Conservation (phyloP, 2,113 vertebrate genomes). For the Pedetes capensis region DNA sequence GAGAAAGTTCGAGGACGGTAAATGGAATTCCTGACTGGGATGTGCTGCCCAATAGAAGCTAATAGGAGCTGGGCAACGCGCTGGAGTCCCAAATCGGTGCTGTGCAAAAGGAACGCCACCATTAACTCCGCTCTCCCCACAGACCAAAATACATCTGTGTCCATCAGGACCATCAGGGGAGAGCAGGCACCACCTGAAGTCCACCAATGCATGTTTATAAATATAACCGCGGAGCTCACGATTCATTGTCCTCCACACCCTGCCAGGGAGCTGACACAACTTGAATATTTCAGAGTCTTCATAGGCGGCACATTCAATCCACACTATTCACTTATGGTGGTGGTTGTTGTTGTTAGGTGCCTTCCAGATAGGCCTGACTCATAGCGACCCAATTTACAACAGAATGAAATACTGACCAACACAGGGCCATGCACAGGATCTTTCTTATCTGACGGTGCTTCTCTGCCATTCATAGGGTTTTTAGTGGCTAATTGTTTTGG, state of each 20-base stretch:
- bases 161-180: rapidly evolving
- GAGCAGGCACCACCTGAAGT: neutral
- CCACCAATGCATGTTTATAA: neutral
- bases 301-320: neutral
- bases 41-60: rapidly evolving
- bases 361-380: no score
- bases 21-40: neutral
- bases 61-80: rapidly evolving
- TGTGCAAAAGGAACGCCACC: rapidly evolving
- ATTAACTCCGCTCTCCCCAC: neutral
- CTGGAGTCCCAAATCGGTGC: neutral
- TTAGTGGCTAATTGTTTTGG: no score
- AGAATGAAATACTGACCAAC: no score
- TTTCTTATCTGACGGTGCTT: no score
- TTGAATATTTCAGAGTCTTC: neutral
- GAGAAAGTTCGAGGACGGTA: neutral
- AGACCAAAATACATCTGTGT: rapidly evolving
- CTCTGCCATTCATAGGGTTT: no score
- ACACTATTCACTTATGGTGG: neutral
- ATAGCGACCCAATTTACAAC: no score
- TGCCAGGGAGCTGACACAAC: neutral
- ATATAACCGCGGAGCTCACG: neutral
- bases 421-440: no score
- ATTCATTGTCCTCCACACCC: rapidly evolving
- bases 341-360: no score